Conservation (phyloP, 2,113 vertebrate species). For the Clinocottus analis region DNA sequence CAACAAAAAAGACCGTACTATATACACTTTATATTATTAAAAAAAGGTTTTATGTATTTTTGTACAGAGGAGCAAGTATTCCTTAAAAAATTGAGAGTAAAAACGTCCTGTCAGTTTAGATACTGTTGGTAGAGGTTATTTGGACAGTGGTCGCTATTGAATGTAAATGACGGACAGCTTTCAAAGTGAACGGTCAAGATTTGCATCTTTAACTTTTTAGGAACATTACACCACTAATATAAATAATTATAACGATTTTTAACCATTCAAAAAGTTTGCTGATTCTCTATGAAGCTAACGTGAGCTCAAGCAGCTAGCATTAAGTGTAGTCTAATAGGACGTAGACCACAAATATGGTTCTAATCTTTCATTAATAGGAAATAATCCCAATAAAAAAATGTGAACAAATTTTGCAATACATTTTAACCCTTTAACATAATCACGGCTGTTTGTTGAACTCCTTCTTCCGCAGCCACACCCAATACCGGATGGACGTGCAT, state of each 20-base stretch:
- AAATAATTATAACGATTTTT: neutral
- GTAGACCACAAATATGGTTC: neutral
- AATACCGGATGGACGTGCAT: neutral
- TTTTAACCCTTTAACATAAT: neutral
- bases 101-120: neutral
- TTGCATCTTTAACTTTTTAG: neutral
- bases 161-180: neutral
- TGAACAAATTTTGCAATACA: neutral
- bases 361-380: neutral
- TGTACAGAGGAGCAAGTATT: neutral
- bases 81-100: neutral
- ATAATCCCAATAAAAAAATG: neutral
- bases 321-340: neutral
- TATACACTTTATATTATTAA: no score
- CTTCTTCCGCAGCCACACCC: constrained; percentile 15
- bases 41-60: no score
- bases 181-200: neutral
- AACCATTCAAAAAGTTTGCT: neutral
- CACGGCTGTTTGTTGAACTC: neutral
- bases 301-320: neutral
- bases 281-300: neutral
- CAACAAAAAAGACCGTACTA: neutral
- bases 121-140: neutral
- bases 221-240: neutral
- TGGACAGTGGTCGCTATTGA: no score